These are phyloP conservation scores for Pygoscelis antarcticus DNA, from an alignment of 2,113 vertebrate genomes.

Conservation along the genomic window DNA sequence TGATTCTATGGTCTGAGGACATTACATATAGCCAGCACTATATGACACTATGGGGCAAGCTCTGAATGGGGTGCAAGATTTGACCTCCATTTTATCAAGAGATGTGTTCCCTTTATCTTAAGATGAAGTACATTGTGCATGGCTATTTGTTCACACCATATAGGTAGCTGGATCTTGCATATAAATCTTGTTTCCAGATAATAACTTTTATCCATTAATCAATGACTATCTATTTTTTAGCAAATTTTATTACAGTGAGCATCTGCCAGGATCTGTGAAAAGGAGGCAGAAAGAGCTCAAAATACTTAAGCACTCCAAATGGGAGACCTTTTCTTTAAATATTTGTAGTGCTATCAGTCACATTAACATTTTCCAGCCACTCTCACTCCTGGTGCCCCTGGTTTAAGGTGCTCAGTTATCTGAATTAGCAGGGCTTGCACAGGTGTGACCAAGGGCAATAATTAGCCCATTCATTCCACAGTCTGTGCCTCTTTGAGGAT, in stretches of 20 bases:
- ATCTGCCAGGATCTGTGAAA: not conserved
- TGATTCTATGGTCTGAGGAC: not conserved
- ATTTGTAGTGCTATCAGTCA: slow-evolving; percentile 13
- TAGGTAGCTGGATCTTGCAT: not conserved
- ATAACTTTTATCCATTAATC: not conserved
- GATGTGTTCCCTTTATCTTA: not conserved
- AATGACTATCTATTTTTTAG: not conserved
- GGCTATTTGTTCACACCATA: not conserved
- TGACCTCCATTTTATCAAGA: not conserved
- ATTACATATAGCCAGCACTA: not conserved
- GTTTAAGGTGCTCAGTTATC: slow-evolving; percentile 39
- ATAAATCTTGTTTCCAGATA: not conserved
- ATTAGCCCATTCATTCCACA: slow-evolving; percentile 53
- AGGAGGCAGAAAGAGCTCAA: not conserved
- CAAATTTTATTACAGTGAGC: not conserved
- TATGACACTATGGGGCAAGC: not conserved
- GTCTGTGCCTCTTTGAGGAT: slow-evolving; percentile 23
- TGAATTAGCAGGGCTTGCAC: slow-evolving; percentile 14
- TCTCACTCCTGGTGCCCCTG: not conserved
- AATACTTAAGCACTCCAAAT: not conserved
- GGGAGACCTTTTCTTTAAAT: not conserved
- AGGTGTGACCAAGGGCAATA: slow-evolving; percentile 39
- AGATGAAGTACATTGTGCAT: not conserved
- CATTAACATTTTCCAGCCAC: slow-evolving; percentile 23
- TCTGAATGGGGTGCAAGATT: not conserved